Base-by-base conservation (phyloP, 2,113 vertebrate species). In the Hydrolagus affinis region DNA sequence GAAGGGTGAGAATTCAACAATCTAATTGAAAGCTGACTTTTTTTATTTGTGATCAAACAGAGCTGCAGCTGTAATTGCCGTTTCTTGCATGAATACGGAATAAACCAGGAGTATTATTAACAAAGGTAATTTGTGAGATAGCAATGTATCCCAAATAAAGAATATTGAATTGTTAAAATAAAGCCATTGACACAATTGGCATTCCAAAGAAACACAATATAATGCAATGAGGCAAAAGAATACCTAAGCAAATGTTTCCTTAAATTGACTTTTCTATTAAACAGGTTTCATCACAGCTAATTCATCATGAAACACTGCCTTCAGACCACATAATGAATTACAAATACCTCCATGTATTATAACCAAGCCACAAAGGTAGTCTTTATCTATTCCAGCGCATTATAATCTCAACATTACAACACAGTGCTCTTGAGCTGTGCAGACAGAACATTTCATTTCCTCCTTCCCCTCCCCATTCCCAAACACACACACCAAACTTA, bases 241-340 rank as follows among this genome's bases (percentile, higher is more conserved):
- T 15, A 23, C 11, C 17, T 78, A 14, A 78, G 17, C 57, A 78
- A 78, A 25, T 80, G 76, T 28, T 62, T 80, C 59, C 23, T 80
- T 80, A 60, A 60, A 80, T 19, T 60, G 56, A 80, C 76, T 59
- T 80, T 23, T 4, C 57, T 14, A 80, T 80, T 80, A 78, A 78
- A 17, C 73, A 75, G 32, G 19, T 8, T 21, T 14, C 4, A 21
- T 44, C 28, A 28, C 59, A 62, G 76, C 0, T 14, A 62, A 75
- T 56, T 75, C 56, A n/a, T n/a, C n/a, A 78, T 25, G 12, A 19
- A 56, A 76, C 23, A 75, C 11, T 30, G 19, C 8, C 2, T 25
- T 25, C 10, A 72, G 11, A 28, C n/a, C 10, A 72, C 10, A 28
- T 44, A 19, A 74, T 44, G 72, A 74, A 19, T 32, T 19, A 74